These are phyloP conservation scores for Aphodius granarius DNA, from an alignment of 2,888 invertebrate species.

Conservation along the genomic window DNA sequence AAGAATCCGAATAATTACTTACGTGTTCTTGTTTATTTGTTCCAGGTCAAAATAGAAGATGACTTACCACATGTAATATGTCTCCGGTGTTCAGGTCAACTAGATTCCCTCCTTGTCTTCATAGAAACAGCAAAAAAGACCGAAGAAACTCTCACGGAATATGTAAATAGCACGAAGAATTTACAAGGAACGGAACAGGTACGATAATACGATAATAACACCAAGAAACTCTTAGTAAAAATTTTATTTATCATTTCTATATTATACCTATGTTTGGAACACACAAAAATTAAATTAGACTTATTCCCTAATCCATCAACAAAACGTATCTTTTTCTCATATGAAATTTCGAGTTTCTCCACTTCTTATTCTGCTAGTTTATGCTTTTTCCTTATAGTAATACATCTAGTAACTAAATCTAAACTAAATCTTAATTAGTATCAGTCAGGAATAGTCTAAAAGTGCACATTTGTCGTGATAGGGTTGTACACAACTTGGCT, in stretches of 20 bases:
- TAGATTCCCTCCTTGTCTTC: slow-evolving; percentile 77
- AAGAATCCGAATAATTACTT: too few species aligned
- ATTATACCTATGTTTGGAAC: background rate
- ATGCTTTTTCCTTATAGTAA: background rate
- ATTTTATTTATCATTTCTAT: background rate
- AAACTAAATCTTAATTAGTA: background rate
- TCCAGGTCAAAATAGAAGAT: slow-evolving; percentile 75
- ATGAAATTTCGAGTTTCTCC: background rate
- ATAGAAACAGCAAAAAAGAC: slow-evolving; percentile 75
- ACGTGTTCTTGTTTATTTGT: too few species aligned
- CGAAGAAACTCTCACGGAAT: slow-evolving; percentile 75
- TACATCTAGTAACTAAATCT: background rate
- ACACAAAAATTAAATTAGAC: slow-evolving; percentile 6
- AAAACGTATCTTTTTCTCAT: background rate
- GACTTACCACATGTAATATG: slow-evolving; percentile 78
- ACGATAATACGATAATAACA: slow-evolving; percentile 41
- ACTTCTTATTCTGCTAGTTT: background rate
- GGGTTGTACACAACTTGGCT: slow-evolving; percentile 47
- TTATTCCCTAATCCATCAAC: background rate
- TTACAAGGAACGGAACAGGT: slow-evolving; percentile 68
- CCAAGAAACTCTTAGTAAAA: background rate
- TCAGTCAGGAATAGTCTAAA: slow-evolving; percentile 11
- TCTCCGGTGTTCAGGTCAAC: slow-evolving; percentile 73
- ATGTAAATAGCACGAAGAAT: slow-evolving; percentile 72
- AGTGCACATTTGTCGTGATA: slow-evolving; percentile 32